Conservation (phyloP, 2,888 invertebrate species). For the Hirtodrosophila alboralis region DNA sequence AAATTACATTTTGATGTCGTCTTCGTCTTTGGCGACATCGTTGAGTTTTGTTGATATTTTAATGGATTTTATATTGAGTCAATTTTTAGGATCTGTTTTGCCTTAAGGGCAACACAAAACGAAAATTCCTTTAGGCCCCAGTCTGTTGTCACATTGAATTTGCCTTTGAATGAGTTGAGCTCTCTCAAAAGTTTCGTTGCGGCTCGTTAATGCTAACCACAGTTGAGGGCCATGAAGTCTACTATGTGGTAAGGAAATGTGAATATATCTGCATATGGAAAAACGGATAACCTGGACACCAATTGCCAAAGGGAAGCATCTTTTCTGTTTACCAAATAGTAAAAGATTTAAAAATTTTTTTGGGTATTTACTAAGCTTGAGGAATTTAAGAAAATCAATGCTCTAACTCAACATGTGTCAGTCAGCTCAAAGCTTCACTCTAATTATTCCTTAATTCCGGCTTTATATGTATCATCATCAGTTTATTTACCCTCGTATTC, state of each 20-base stretch:
- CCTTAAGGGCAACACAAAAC: conserved; percentile 1
- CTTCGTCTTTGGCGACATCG: conserved; percentile 52
- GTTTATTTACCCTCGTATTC: conserved; percentile 8
- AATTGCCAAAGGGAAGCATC: conserved; percentile 15
- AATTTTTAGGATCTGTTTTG: conserved; percentile 37
- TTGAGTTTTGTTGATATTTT: conserved; percentile 73
- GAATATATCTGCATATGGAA: conserved; percentile 38
- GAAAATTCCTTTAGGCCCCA: conserved; percentile 40
- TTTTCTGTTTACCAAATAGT: too few species aligned
- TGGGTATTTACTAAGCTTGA: neutral
- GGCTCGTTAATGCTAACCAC: conserved; percentile 47
- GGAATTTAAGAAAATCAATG: neutral
- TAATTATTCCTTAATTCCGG: conserved; percentile 63
- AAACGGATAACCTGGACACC: conserved; percentile 24
- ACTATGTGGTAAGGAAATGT: conserved; percentile 23
- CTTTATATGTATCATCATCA: conserved; percentile 18
- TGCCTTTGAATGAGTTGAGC: conserved; percentile 47
- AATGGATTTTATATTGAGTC: conserved; percentile 75
- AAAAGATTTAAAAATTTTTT: too few species aligned
- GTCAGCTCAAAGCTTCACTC: conserved; percentile 42
- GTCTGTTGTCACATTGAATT: conserved; percentile 70
- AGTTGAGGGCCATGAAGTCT: conserved; percentile 29
- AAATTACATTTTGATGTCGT: conserved; percentile 77
- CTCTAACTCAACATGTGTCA: conserved; percentile 34
- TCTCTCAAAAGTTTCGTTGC: conserved; percentile 15